Evolutionary conservation across 2,113 vertebrate genomes (phyloP), one percentile per base, ranked within the genome.

Genomic region (Nothocercus julius): DNA sequence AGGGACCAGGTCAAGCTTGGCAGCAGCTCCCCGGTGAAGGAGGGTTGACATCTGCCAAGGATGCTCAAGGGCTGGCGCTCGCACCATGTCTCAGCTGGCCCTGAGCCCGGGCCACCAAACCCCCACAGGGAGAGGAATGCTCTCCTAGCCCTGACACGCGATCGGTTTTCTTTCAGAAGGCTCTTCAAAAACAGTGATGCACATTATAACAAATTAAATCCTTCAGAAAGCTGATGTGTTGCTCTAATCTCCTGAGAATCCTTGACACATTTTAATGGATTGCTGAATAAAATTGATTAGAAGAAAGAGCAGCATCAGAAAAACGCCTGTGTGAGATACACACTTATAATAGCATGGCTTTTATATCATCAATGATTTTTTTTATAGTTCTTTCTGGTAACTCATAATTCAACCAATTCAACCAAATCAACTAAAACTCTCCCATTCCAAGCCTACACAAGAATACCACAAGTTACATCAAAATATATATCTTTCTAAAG

Each of bases 51-150:
- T 75, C 27, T 61, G 19, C 61, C 17, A 13, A 88, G n/a, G 13
- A 6, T 27, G 30, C 47, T 22, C 19, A 42, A 68, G 32, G 25
- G 6, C 40, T 95, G 24, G 6, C 11, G 27, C 21, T 74, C 63
- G 20, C 6, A 20, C 1, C 12, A 0, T 59, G 14, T 3, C 53
- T 47, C 30, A 69, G 13, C 6, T 34, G 25, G 1, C 36, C 3
- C 6, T 40, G 32, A 90, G 32, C 12, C 13, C 27, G 45, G 24
- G 24, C 24, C 24, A 62, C 13, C 27, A 45, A 32, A 51, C 16
- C 7, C 4, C 18, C 11, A 32, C 19, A 8, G 2, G 54, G 1
- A 56, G 40, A 11, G 34, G 13, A 63, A 77, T 36, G 32, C 40
- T 36, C 7, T 80, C 45, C 45, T 9, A 69, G 42, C 15, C n/a